These are phyloP conservation scores for Sanderia malayensis DNA, from an alignment of 30 jellyfish, hydroid and myxozoan genomes.

Conservation along the genomic window DNA sequence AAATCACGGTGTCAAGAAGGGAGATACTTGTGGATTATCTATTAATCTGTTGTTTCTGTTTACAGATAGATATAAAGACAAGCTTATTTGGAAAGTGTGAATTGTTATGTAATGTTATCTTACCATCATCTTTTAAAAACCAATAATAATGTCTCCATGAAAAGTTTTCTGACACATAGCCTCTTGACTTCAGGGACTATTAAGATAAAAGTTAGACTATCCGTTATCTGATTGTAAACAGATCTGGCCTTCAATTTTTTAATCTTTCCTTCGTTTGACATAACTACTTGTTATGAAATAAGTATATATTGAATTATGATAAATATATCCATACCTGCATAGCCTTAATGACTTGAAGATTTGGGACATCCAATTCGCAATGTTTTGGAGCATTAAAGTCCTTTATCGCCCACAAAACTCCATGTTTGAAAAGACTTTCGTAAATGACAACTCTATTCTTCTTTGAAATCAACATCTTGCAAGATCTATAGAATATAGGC, in stretches of 20 bases:
- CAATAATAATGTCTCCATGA: constrained; percentile 94
- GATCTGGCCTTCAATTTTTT: neutral
- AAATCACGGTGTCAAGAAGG: neutral
- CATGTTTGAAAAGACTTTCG: constrained; percentile 90
- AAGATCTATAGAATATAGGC: no score
- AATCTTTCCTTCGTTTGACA: no score
- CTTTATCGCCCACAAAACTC: constrained; percentile 84
- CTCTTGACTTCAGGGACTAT: constrained; percentile 92
- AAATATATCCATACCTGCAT: constrained; percentile 64
- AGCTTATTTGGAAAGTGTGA: no score
- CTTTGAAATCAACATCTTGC: constrained; percentile 84
- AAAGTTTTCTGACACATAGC: constrained; percentile 88
- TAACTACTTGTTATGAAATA: no score
- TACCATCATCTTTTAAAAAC: constrained; percentile 85
- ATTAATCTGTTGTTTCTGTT: no score
- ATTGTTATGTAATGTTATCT: no score
- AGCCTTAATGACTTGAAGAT: constrained; percentile 87
- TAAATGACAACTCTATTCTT: constrained; percentile 84
- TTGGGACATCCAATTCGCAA: constrained; percentile 70
- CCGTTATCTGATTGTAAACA: neutral
- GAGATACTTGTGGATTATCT: no score
- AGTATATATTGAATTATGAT: neutral
- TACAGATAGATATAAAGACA: no score
- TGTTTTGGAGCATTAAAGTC: constrained; percentile 83
- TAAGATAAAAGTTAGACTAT: neutral